Evolutionary conservation across 2,797 vertebrate species (phyloP), one percentile per base, ranked within the genome.

Genomic region (Buceros bicornis): DNA sequence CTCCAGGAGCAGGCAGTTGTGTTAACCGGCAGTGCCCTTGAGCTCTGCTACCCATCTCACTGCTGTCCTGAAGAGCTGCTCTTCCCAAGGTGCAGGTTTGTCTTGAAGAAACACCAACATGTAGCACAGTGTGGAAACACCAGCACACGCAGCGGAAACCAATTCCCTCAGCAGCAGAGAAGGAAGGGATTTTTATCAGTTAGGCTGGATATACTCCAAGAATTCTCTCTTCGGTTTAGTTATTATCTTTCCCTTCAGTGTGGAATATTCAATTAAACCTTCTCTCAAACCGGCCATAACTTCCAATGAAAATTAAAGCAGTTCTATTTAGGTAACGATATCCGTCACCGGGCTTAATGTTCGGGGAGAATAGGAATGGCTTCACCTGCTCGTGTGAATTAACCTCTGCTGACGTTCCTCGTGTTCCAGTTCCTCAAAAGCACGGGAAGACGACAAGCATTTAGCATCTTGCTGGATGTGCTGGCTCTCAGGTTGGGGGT

Each of bases 181-280:
- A 35, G 60, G 85, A 58, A 81, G 88, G 50, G 43, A 48, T 95
- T 95, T 97, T 96, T 95, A 93, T 96, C 93, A 73, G 96, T 82
- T 87, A 2, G 40, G n/a, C 96, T 97, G 97, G 93, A 96, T 95
- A 64, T 89, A 76, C 87, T 98, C 96, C 90, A 97, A 87, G 89
- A 96, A 90, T 93, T 78, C 72, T 50, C 65, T 22, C 54, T 62
- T 94, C 92, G 18, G 62, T 92, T 87, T 88, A 80, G 90, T 96
- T 96, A 89, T 95, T 97, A 91, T 87, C 95, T 97, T 97, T 90
- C 95, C 94, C 93, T 56, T 67, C 67, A 51, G 94, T 85, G 53
- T 82, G 73, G 87, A 84, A 95, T 97, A 96, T 91, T 97, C 96
- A 98, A 97, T 98, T 98, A 98, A 98, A 91, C 87, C 87, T 89